Base-by-base conservation (phyloP, 1,140 invertebrate genomes). In the Pissodes strobi region DNA sequence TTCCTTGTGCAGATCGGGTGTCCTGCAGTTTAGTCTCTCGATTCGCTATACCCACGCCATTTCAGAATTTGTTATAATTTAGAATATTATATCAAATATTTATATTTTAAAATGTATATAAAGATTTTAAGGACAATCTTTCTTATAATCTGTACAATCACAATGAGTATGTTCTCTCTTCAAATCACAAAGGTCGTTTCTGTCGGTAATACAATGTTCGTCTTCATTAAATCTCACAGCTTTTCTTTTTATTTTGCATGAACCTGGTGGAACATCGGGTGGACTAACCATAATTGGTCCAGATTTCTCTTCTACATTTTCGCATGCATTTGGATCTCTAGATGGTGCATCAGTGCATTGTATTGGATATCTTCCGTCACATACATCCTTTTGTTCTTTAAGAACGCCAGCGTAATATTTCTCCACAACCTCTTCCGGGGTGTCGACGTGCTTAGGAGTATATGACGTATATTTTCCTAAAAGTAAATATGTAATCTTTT, bases 371-470 rank as follows among this genome's bases (percentile, higher is more conserved):
- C 59, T 58, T 10, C 56, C 49, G 21, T 69, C 68, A 43, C 74
- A 76, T 10, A 75, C 61, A 15, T 69, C 59, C 19, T 70, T 49
- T 5, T 76, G 72, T 27, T 69, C 64, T 63, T 68, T 64, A 15
- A 75, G 55, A 9, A 76, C 69, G 15, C 66, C 58, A 12, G 73
- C 69, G 30, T 76, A 76, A 52, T 76, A 72, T 55, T 76, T 76
- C 41, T 74, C 34, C 10, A 67, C 34, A 2, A 69, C 70, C 66
- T 76, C 75, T 69, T 73, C 73, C 0, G 72, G 71, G 1, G 75
- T 76, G 41, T 76, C 75, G 30, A 76, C 70, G 27, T 76, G 75
- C 59, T 76, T 76, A 30, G 75, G 75, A 10, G 74, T 73, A 43
- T 70, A 72, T 5, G 59, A 66, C 5, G 66, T 49, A 17, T 66